Conservation (phyloP, 2,797 vertebrate genomes). For the Pseudochromis fuscus region DNA sequence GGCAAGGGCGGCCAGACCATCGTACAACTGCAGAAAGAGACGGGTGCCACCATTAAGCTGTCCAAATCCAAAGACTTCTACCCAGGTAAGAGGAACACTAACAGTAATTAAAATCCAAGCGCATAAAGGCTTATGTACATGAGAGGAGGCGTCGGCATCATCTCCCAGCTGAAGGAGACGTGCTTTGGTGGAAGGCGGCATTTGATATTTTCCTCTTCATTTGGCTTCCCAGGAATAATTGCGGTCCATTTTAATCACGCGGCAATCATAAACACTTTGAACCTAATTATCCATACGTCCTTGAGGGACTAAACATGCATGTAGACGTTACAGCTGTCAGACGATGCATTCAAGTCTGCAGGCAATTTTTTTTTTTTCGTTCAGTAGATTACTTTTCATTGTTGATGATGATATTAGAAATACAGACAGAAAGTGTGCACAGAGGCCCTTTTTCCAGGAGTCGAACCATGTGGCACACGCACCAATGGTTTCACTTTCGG, state of each 20-base stretch:
- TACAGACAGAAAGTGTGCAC: neutral
- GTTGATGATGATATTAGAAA: neutral
- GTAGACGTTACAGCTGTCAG: slow-evolving; percentile 27
- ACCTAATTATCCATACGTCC: slow-evolving; percentile 41
- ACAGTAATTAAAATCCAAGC: slow-evolving; percentile 38
- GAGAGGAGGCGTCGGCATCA: slow-evolving; percentile 27
- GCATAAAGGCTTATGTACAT: slow-evolving; percentile 14
- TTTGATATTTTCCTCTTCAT: slow-evolving; percentile 51
- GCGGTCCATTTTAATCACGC: slow-evolving; percentile 40
- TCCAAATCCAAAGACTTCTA: slow-evolving; percentile 99
- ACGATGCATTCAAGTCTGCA: slow-evolving; percentile 23
- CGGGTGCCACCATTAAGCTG: slow-evolving; percentile 95
- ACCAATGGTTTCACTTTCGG: slow-evolving; percentile 9
- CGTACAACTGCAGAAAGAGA: slow-evolving; percentile 96
- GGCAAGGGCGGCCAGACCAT: slow-evolving; percentile 97
- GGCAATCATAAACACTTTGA: slow-evolving; percentile 39
- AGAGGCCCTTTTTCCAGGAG: too few relatives aligned
- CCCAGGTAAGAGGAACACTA: slow-evolving; percentile 87
- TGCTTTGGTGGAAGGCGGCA: slow-evolving; percentile 13
- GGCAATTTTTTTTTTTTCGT: slow-evolving; percentile 1
- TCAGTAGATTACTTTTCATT: neutral
- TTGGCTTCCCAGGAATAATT: slow-evolving; percentile 41
- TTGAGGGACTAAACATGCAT: slow-evolving; percentile 41
- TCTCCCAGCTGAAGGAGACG: slow-evolving; percentile 19
- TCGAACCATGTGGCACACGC: too few relatives aligned